A percentile compares a stretch with the other conserved stretches of the same genome.
Evolutionary conservation across 2,888 invertebrate species (phyloP).

Genomic region (Drosophila atripex): DNA sequence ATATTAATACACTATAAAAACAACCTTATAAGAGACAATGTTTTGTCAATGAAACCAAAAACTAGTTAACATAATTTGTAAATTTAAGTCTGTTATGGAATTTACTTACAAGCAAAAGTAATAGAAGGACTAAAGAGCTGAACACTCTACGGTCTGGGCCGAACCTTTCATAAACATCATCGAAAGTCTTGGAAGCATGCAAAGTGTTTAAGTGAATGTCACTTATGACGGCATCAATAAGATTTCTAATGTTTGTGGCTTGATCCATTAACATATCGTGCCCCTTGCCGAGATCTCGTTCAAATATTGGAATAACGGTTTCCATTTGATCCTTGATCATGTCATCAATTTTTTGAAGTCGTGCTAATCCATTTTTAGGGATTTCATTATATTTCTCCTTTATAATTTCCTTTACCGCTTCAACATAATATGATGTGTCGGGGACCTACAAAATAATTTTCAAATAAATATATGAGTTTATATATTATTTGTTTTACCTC

Average conservation of each 20-base stretch:
- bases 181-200: slow-evolving; percentile 47
- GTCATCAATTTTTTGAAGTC: slow-evolving; percentile 4
- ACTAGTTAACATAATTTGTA: no score
- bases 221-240: slow-evolving; percentile 34
- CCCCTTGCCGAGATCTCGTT: slow-evolving; percentile 20
- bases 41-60: no score
- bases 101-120: slow-evolving; percentile 4
- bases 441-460: slow-evolving; percentile 48
- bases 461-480: slow-evolving; percentile 63
- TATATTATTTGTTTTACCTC: slow-evolving; percentile 76
- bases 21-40: no score
- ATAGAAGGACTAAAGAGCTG: neutral
- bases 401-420: slow-evolving; percentile 22
- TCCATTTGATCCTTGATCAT: slow-evolving; percentile 23
- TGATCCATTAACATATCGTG: slow-evolving; percentile 8
- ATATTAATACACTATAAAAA: no score
- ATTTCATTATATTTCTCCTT: neutral
- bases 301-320: slow-evolving; percentile 7
- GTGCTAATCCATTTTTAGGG: slow-evolving; percentile 16
- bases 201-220: slow-evolving; percentile 44
- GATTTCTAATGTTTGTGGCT: slow-evolving; percentile 15
- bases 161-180: slow-evolving; percentile 49
- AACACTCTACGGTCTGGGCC: slow-evolving; percentile 30
- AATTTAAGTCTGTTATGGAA: no score
- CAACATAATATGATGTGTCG: slow-evolving; percentile 16